These are phyloP conservation scores for Geotrypetes seraphini DNA, from an alignment of 2,797 vertebrate genomes.

Conservation along the genomic window DNA sequence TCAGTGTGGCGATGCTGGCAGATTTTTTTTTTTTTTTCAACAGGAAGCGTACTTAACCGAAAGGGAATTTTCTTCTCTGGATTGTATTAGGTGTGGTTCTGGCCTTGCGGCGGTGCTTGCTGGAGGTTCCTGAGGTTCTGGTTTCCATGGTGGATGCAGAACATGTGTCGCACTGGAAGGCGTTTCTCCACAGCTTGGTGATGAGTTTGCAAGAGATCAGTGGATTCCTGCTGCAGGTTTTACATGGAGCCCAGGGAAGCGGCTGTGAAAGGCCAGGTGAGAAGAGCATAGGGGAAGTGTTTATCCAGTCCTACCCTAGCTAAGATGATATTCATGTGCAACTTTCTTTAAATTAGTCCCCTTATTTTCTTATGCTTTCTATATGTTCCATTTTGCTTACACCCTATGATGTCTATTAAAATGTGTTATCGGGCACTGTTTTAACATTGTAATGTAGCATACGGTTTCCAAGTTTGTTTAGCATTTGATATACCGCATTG, in stretches of 20 bases:
- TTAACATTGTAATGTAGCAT: no score
- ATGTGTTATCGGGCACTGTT: no score
- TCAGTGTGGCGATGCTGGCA: not conserved
- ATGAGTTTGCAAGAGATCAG: conserved; percentile 42
- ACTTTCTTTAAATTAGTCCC: no score
- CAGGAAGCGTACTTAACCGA: not conserved
- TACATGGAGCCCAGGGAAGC: conserved; percentile 51
- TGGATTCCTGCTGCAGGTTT: conserved; percentile 59
- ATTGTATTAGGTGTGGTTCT: conserved; percentile 56
- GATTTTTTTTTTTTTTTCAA: not conserved
- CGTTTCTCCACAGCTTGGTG: conserved; percentile 52
- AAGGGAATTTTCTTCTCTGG: no score
- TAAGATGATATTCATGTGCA: no score
- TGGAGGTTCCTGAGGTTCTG: conserved; percentile 48
- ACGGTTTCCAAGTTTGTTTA: no score
- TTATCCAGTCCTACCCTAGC: no score
- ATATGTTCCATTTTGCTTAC: no score
- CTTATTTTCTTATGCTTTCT: no score
- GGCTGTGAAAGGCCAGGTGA: conserved; percentile 42
- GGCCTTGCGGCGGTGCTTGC: conserved; percentile 68
- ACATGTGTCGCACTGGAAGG: conserved; percentile 26
- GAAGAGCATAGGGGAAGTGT: not conserved
- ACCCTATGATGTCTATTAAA: no score
- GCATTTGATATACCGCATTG: no score
- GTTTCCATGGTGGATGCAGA: conserved; percentile 24